Evolutionary conservation across 2,888 invertebrate species (phyloP).

Genomic region (Patella pellucida): DNA sequence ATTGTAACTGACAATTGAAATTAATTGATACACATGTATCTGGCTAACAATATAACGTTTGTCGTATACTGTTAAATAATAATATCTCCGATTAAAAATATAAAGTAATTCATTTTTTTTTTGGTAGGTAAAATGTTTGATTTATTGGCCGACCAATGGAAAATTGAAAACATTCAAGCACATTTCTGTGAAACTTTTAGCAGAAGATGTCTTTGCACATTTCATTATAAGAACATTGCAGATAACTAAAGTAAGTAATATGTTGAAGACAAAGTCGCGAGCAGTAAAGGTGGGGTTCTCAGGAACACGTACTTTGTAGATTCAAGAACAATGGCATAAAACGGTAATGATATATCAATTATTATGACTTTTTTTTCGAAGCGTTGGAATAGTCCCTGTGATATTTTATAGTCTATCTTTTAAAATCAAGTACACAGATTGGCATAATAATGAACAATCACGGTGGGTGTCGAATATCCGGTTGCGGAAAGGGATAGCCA

Average conservation of each 20-base stretch:
- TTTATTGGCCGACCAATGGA: constrained; percentile 54
- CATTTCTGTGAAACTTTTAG: constrained; percentile 38
- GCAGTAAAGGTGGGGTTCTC: background rate
- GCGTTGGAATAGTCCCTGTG: too few species aligned
- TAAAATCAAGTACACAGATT: too few species aligned
- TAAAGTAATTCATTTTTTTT: background rate
- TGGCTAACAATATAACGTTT: background rate
- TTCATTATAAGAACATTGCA: constrained; percentile 47
- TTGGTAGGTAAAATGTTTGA: constrained; percentile 53
- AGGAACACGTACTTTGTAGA: background rate
- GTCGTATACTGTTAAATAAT: background rate
- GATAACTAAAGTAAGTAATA: constrained; percentile 22
- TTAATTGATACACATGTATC: background rate
- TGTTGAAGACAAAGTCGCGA: background rate
- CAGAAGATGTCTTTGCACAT: constrained; percentile 47
- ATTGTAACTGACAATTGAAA: too few species aligned
- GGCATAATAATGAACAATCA: too few species aligned
- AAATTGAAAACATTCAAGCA: constrained; percentile 38
- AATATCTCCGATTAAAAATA: background rate
- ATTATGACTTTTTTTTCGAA: too few species aligned
- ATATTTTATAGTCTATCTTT: too few species aligned
- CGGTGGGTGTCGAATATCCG: too few species aligned
- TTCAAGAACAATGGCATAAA: background rate
- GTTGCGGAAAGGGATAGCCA: too few species aligned
- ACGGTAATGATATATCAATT: too few species aligned